Percentiles rank a stretch among this genome's conserved stretches.
These are phyloP conservation scores for Tenthredo mesomela DNA, from an alignment of 2,888 invertebrate species.

Conservation along the genomic window DNA sequence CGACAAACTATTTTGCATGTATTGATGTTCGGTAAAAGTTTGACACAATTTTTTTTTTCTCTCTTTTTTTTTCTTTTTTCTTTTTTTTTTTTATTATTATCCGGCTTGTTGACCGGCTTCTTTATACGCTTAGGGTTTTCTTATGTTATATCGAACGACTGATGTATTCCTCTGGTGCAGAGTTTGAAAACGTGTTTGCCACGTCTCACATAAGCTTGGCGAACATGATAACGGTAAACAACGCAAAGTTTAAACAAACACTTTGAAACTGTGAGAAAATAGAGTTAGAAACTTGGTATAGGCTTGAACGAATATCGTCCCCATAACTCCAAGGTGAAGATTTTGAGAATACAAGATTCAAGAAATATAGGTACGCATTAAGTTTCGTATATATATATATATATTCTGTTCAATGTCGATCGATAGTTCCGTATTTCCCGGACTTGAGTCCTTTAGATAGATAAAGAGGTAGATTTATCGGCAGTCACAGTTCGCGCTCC, in stretches of 20 bases:
- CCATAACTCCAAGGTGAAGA: background rate
- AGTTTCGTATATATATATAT: too few relatives aligned
- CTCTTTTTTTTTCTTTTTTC: background rate
- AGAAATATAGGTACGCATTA: background rate
- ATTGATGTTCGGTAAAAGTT: slow-evolving; percentile 29
- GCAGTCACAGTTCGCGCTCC: background rate
- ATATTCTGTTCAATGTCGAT: slow-evolving; percentile 3
- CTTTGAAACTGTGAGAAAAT: slow-evolving; percentile 24
- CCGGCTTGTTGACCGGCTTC: background rate
- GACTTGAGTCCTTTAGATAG: background rate
- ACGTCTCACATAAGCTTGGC: background rate
- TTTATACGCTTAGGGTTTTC: background rate
- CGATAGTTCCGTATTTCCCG: background rate
- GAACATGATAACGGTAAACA: slow-evolving; percentile 39
- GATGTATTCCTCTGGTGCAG: background rate
- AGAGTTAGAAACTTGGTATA: background rate
- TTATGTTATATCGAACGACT: background rate
- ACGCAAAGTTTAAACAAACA: background rate
- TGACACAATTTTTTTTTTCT: background rate
- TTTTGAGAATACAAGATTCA: background rate
- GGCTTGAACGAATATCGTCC: background rate
- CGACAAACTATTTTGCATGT: slow-evolving; percentile 25
- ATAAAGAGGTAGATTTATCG: slow-evolving; percentile 25
- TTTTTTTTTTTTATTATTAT: background rate
- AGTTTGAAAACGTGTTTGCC: slow-evolving; percentile 13